Evolutionary conservation across 2,888 invertebrate species (phyloP).

Genomic region (Himalopsyche kuldschensis): DNA sequence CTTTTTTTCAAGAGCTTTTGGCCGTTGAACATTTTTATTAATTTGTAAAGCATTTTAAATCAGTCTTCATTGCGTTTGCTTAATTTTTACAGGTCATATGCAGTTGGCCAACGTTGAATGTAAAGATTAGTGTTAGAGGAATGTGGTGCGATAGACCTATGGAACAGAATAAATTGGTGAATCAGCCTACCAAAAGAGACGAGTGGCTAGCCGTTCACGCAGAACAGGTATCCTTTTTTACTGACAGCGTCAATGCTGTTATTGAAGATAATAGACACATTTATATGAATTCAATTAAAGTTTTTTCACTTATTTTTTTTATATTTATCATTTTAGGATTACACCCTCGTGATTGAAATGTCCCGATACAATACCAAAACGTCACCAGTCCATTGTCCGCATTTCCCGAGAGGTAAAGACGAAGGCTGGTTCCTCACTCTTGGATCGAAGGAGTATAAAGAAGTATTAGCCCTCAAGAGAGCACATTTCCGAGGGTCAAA

Average conservation of each 20-base stretch:
- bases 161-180: conserved; percentile 50
- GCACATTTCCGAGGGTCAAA: conserved; percentile 59
- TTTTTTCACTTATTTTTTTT: background rate
- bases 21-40: background rate
- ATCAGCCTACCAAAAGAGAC: conserved; percentile 48
- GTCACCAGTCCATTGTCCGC: conserved; percentile 74
- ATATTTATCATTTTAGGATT: conserved; percentile 56
- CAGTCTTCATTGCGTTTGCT: background rate
- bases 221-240: conserved; percentile 57
- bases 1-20: conserved; percentile 31
- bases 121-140: conserved; percentile 62
- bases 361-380: conserved; percentile 58
- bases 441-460: conserved; percentile 70
- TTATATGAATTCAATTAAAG: background rate
- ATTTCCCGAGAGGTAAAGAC: conserved; percentile 90
- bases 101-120: conserved; percentile 65
- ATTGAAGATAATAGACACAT: background rate
- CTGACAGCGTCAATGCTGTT: background rate
- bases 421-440: conserved; percentile 94
- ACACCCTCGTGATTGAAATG: conserved; percentile 65
- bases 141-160: conserved; percentile 53
- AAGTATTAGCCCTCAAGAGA: conserved; percentile 82
- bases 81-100: conserved; percentile 56
- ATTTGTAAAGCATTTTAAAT: background rate
- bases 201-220: conserved; percentile 67